Evolutionary conservation across 2,888 invertebrate species (phyloP).

Genomic region (Rhagonycha fulva): DNA sequence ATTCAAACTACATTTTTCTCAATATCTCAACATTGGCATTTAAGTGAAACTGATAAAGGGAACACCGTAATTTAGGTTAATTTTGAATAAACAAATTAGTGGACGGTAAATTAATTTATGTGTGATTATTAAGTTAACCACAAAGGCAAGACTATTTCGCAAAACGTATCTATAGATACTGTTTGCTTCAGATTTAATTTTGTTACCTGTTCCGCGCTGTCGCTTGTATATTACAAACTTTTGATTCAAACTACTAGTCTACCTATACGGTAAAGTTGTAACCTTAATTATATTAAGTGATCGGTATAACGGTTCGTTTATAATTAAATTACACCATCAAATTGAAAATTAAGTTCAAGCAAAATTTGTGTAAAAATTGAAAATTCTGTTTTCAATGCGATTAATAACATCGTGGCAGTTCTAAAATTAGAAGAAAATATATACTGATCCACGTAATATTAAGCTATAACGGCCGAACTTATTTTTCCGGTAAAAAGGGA

Average conservation of each 20-base stretch:
- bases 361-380: neutral
- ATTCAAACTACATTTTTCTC: too few species aligned
- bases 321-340: neutral
- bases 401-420: neutral
- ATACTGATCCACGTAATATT: neutral
- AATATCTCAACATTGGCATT: neutral
- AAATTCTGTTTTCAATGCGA: neutral
- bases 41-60: neutral
- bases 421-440: neutral
- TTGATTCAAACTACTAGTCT: neutral
- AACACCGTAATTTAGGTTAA: neutral
- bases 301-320: neutral
- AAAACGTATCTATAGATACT: neutral
- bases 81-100: neutral
- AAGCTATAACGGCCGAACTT: too few species aligned
- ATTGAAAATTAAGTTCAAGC: neutral
- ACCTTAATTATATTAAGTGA: slow-evolving; percentile 2
- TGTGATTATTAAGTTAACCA: neutral
- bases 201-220: neutral
- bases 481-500: too few species aligned
- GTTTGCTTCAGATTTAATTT: slow-evolving; percentile 1
- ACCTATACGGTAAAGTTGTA: neutral
- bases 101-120: neutral
- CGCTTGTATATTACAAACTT: neutral
- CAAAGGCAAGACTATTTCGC: neutral